A percentile compares a stretch with the other conserved stretches of the same genome.
Evolutionary conservation across 2,797 vertebrate genomes (phyloP).

Genomic region (Hydrocynus forskahlii): DNA sequence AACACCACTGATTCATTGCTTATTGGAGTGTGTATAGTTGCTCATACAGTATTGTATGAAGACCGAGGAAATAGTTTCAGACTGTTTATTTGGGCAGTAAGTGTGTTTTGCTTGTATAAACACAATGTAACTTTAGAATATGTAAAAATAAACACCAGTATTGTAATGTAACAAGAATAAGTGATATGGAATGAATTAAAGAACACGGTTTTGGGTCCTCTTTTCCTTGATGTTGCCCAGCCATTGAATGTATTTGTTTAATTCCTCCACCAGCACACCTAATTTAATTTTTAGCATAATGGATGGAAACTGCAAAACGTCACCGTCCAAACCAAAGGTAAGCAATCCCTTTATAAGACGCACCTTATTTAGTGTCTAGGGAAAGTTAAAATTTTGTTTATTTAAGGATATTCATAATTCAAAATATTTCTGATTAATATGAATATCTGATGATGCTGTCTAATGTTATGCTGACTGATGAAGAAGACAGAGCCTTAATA

Average conservation of each 20-base stretch:
- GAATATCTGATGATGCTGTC: too few species aligned
- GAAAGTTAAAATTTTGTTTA: too few species aligned
- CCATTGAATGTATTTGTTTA: background rate
- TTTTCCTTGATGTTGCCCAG: background rate
- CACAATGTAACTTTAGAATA: background rate
- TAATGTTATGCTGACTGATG: too few species aligned
- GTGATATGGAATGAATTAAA: background rate
- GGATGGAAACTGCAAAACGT: too few species aligned
- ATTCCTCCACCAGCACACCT: background rate
- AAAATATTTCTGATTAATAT: too few species aligned
- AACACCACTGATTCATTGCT: constrained; percentile 72
- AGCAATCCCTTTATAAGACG: too few species aligned
- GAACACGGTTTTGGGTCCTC: background rate
- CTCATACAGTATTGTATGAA: background rate
- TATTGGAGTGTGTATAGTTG: constrained; percentile 49
- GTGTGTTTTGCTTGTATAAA: background rate
- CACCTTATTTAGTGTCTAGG: too few species aligned
- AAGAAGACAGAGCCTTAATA: too few species aligned
- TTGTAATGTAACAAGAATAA: background rate
- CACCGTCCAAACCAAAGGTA: too few species aligned
- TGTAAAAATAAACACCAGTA: background rate
- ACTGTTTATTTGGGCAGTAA: constrained; percentile 6
- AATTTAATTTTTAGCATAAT: background rate
- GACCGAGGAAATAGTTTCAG: background rate
- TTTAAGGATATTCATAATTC: too few species aligned